Percentiles rank a stretch among this genome's conserved stretches.
Conservation (phyloP, 2,888 invertebrate species). For the Pachymerium ferrugineum region DNA sequence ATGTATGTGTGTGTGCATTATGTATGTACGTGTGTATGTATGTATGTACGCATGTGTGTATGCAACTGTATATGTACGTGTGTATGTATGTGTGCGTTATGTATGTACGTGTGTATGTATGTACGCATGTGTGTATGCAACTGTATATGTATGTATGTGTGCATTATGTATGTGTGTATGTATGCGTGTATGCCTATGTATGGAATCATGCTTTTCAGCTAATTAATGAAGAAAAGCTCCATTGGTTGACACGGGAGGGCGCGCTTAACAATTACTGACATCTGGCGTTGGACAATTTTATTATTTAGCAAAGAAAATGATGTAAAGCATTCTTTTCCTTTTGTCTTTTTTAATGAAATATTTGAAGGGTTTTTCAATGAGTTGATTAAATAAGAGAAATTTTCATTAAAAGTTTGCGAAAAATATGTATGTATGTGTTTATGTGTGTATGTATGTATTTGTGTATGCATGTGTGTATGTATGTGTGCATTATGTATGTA, state of each 20-base stretch:
- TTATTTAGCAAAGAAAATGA: no score
- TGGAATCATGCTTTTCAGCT: slow-evolving; percentile 2
- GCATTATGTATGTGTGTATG: not conserved
- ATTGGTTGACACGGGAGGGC: not conserved
- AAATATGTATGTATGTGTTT: no score
- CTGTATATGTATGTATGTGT: not conserved
- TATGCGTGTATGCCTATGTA: no score
- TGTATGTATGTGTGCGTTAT: no score
- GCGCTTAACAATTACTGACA: not conserved
- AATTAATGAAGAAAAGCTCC: not conserved
- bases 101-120: not conserved
- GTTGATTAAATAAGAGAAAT: no score
- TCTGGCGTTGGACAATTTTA: not conserved
- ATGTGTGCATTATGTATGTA: no score
- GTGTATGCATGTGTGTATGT: no score
- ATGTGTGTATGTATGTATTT: no score
- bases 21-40: no score
- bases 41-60: not conserved
- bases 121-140: not conserved
- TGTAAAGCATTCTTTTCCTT: no score
- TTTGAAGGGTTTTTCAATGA: not conserved
- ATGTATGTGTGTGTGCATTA: no score
- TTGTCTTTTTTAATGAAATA: not conserved
- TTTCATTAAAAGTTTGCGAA: no score
- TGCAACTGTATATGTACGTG: not conserved